Base-by-base conservation (phyloP, 2,113 vertebrate genomes). In the Microcebus ravelobensis region DNA sequence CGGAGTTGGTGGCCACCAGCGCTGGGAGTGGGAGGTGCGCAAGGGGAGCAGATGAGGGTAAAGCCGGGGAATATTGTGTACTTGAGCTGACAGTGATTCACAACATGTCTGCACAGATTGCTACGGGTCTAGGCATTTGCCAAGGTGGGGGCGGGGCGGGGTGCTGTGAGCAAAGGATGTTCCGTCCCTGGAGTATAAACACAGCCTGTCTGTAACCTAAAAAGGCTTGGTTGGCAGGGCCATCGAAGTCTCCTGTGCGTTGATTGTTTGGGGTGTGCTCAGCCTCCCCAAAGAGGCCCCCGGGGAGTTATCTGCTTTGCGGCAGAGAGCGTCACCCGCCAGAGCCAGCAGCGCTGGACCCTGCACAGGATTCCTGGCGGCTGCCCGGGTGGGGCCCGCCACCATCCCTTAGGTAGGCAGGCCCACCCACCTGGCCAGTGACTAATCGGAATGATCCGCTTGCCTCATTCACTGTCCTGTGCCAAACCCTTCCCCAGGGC, bases 11-110 rank as follows among this genome's bases (percentile, higher is more conserved):
- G 4, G 93, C 74, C 36, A 25, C 12, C 18, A 10, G 86, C 1
- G 3, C 73, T 36, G 68, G 14, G 63, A 42, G 68, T 1, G 34
- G 85, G 91, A 94, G 83, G 34, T 42, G 74, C 6, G 23, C 20
- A 48, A 82, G 81, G 63, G 82, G 55, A 45, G 57, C 79, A 59
- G 63, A 89, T 45, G 61, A 70, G 67, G 95, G 55, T 36, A 34
- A 91, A 83, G 89, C 70, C 29, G 3, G 50, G 15, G 90, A 91
- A 90, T 94, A 57, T 12, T 76, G 82, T 97, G 95, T 97, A 67
- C 95, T 94, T 83, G 73, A 93, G 85, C 86, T 93, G 89, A 95
- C 91, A 94, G 80, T 95, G 96, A 97, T 77, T 97, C 94, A 93
- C 63, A 86, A 52, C 81, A 81, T 65, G 67, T 95, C 92, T 92